A percentile compares a stretch with the other conserved stretches of the same genome.
These are phyloP conservation scores for Trichonephila clavata DNA, from an alignment of 1,140 invertebrate species.

Conservation along the genomic window DNA sequence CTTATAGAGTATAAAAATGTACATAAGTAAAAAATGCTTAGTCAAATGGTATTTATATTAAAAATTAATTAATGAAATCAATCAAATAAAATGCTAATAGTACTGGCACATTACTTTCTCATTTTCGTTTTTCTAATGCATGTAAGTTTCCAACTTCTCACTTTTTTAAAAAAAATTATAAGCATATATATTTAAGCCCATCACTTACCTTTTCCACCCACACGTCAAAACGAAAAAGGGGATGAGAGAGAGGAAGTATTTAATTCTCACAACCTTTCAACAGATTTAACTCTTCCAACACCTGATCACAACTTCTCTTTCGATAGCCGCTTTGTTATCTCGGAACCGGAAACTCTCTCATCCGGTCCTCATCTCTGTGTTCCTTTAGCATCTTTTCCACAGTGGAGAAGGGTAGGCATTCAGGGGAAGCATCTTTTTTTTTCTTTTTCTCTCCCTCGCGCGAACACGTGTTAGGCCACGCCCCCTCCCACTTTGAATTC, in stretches of 20 bases:
- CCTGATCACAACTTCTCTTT: slow-evolving; percentile 39
- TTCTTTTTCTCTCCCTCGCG: background rate
- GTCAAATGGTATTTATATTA: too few species aligned
- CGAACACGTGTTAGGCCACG: slow-evolving; percentile 59
- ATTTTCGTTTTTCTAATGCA: background rate
- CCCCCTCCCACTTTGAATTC: slow-evolving; percentile 49
- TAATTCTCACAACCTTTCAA: slow-evolving; percentile 12
- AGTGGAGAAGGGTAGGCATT: slow-evolving; percentile 19
- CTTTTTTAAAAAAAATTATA: background rate
- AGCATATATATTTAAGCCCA: background rate
- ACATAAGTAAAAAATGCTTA: too few species aligned
- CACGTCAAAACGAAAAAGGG: background rate
- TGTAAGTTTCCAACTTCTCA: background rate
- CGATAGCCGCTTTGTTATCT: slow-evolving; percentile 44
- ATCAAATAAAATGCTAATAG: too few species aligned
- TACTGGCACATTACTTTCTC: too few species aligned
- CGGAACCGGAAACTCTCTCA: slow-evolving; percentile 68
- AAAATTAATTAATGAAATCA: too few species aligned
- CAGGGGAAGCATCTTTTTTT: background rate
- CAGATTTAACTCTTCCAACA: slow-evolving; percentile 12
- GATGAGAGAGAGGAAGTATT: slow-evolving; percentile 10
- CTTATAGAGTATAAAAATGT: too few species aligned
- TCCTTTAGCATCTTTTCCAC: slow-evolving; percentile 59
- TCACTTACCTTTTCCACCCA: background rate
- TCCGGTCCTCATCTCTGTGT: slow-evolving; percentile 54